These are phyloP conservation scores for Todiramphus saurophagus DNA, from an alignment of 2,113 vertebrate species.

Conservation along the genomic window DNA sequence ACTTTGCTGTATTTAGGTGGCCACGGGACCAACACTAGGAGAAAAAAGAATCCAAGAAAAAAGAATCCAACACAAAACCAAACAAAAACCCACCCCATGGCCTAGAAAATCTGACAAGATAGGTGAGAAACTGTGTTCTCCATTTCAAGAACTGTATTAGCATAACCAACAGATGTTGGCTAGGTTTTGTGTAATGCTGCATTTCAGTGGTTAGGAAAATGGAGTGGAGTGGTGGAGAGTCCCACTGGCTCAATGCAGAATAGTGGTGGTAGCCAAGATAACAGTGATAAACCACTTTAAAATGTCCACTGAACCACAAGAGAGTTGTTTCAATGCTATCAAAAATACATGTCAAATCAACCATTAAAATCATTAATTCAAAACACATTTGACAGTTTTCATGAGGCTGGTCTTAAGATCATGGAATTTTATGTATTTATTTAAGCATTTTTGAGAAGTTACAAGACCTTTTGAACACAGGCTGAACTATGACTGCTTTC, in stretches of 20 bases:
- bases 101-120: neutral
- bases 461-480: neutral
- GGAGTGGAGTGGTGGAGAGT: neutral
- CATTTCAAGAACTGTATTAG: neutral
- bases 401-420: neutral
- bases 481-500: neutral
- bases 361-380: neutral
- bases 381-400: neutral
- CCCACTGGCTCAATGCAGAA: neutral
- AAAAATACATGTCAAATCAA: neutral
- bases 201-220: slow-evolving; percentile 6
- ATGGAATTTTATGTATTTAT: neutral
- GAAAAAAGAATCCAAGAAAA: too few relatives aligned
- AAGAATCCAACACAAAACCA: neutral
- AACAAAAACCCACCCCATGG: neutral
- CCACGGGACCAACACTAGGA: neutral
- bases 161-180: neutral
- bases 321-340: neutral
- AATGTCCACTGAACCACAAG: neutral
- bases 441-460: neutral
- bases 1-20: neutral
- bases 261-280: neutral
- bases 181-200: neutral
- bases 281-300: slow-evolving; percentile 15
- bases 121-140: neutral